phyloP scores from a whole-genome alignment of 2,888 invertebrate genomes.

The Cephalotes varians region DNA sequence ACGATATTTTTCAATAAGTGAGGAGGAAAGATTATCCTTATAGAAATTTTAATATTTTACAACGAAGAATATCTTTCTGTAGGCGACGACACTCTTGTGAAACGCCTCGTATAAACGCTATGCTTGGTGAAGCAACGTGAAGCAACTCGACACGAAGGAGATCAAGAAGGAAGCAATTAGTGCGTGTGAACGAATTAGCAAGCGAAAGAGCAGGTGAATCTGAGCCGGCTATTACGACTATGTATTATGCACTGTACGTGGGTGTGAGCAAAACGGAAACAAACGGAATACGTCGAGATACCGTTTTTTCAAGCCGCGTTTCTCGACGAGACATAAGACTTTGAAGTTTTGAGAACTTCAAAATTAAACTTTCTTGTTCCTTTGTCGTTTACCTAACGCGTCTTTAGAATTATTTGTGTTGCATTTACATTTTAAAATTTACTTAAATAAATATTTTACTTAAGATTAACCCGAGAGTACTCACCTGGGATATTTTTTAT shows the following conservation, averaged over 20 bases:
- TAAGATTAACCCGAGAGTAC: too few species aligned
- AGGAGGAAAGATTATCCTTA: not conserved
- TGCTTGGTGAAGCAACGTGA: conserved; percentile 42
- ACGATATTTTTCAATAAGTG: not conserved
- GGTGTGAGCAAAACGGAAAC: conserved; percentile 17
- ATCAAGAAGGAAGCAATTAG: conserved; percentile 67
- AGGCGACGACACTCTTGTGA: conserved; percentile 22
- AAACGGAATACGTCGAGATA: conserved; percentile 27
- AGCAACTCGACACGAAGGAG: conserved; percentile 26
- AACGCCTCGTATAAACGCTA: conserved; percentile 26
- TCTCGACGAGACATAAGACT: not conserved
- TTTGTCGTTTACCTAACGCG: not conserved
- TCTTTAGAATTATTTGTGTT: not conserved
- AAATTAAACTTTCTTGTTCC: not conserved
- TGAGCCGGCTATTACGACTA: conserved; percentile 33
- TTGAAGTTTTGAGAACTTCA: not conserved
- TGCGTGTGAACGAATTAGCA: conserved; percentile 70
- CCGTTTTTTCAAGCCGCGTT: conserved; percentile 13
- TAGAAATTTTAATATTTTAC: conserved; percentile 9
- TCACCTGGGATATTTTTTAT: too few species aligned
- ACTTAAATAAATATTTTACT: not conserved
- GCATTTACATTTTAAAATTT: not conserved
- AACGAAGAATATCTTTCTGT: not conserved
- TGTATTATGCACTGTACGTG: conserved; percentile 5
- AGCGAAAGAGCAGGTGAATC: conserved; percentile 50